Evolutionary conservation across 2,888 invertebrate species (phyloP), one percentile per base, ranked within the genome.

Genomic region (Diarsia brunnea): DNA sequence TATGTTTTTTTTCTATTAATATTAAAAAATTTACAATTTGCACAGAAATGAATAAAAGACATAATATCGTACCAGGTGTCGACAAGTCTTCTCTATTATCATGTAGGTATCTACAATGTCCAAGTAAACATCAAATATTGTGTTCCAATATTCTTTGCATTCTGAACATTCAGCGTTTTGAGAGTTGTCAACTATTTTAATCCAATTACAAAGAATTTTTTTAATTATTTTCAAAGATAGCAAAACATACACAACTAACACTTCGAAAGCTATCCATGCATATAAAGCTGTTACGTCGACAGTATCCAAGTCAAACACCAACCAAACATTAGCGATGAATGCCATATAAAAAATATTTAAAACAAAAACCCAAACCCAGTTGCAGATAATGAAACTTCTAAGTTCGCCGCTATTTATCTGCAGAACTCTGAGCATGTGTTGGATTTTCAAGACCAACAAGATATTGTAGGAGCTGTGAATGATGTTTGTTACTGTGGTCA

Each of bases 161-260:
- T 45, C 71, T 49, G 63, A 51, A 43, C 31, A 3, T 2, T 61
- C 31, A 10, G 12, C 11, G 21, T 66, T 53, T n/a, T 19, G 43
- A 16, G 27, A 66, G 5, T 66, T 31, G 16, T 16, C 27, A 60
- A 75, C 60, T 4, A 10, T 45, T 72, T 66, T 11, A 11, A 72
- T 66, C 75, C 75, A 75, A 51, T 11, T 19, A 11, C 31, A 49
- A n/a, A 75, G 65, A n/a, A 61, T 51, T 60, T 75, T 49, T 31
- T 31, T 60, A 14, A 60, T 65, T 0, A 72, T 27, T 49, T 51
- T 66, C 27, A 75, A 24, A 19, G 43, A 27, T 19, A 43, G 12
- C 12, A 75, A 45, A 19, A 60, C 49, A 51, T 71, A 51, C 1
- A 66, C 27, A 14, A 75, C 12, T n/a, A 71, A 61, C 0, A 75